A percentile compares a stretch with the other conserved stretches of the same genome.
Evolutionary conservation across 2,113 vertebrate species (phyloP).

Genomic region (Amblyornis subalaris): DNA sequence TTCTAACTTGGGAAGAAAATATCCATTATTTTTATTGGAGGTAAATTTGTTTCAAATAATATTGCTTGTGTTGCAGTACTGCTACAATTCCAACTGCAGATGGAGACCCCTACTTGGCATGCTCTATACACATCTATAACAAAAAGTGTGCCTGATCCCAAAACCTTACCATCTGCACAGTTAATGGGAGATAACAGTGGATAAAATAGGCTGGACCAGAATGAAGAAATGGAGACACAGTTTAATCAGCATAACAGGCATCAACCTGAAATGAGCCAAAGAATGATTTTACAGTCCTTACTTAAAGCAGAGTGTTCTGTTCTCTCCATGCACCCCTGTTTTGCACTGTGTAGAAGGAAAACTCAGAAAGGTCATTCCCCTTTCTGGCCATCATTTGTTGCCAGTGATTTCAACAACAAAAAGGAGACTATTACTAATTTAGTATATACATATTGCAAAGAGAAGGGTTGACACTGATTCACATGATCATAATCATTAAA

Average conservation of each 20-base stretch:
- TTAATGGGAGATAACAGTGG: not conserved
- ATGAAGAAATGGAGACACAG: not conserved
- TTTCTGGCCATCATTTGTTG: not conserved
- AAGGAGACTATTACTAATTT: not conserved
- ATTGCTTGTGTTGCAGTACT: not conserved
- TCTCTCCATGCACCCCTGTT: not conserved
- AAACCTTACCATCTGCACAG: slow-evolving; percentile 1
- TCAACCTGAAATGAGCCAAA: not conserved
- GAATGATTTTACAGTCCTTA: not conserved
- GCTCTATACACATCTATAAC: not conserved
- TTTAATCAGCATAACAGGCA: not conserved
- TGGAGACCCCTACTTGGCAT: not conserved
- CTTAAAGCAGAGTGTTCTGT: not conserved
- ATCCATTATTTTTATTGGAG: not conserved
- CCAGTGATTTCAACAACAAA: not conserved
- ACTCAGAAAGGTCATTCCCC: not conserved
- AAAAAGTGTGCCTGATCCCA: not conserved
- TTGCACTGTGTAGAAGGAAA: not conserved
- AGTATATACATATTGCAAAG: not conserved
- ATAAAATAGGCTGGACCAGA: not conserved
- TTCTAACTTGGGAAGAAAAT: not conserved
- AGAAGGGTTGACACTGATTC: not conserved
- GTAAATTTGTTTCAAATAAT: not conserved
- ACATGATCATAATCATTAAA: not conserved
- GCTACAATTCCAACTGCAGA: not conserved